These are phyloP conservation scores for Apodemia hepburni DNA, from an alignment of 2,888 invertebrate genomes.

Conservation along the genomic window DNA sequence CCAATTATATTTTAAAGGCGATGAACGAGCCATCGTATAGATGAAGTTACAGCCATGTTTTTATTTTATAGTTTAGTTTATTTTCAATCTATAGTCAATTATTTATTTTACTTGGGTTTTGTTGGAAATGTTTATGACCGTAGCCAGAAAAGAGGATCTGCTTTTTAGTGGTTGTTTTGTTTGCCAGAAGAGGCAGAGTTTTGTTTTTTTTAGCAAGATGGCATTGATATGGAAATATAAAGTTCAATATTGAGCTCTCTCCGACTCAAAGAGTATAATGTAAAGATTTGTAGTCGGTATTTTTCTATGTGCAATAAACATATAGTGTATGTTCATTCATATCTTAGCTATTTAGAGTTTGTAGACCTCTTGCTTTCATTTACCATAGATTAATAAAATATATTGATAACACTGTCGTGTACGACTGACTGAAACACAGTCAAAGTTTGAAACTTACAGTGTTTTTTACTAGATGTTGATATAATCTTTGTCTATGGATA, in stretches of 20 bases:
- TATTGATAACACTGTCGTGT: slow-evolving; percentile 14
- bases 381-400: slow-evolving; percentile 36
- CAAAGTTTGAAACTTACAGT: slow-evolving; percentile 25
- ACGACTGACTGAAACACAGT: slow-evolving; percentile 21
- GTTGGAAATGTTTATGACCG: slow-evolving; percentile 7
- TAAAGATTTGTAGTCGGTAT: slow-evolving; percentile 14
- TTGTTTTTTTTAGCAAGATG: background rate
- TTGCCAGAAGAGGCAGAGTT: slow-evolving; percentile 12
- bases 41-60: slow-evolving; percentile 10
- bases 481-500: slow-evolving; percentile 74
- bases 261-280: slow-evolving; percentile 12
- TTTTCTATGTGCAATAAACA: slow-evolving; percentile 12
- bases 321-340: slow-evolving; percentile 12
- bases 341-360: slow-evolving; percentile 10
- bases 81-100: slow-evolving; percentile 10
- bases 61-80: slow-evolving; percentile 12
- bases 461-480: slow-evolving; percentile 63
- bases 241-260: slow-evolving; percentile 13
- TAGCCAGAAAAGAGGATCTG: slow-evolving; percentile 8
- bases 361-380: slow-evolving; percentile 50
- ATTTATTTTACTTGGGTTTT: slow-evolving; percentile 13
- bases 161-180: slow-evolving; percentile 9
- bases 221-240: background rate
- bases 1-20: background rate
- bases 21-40: background rate